Evolutionary conservation across 2,113 vertebrate genomes (phyloP).

Genomic region (Ranitomeya variabilis): DNA sequence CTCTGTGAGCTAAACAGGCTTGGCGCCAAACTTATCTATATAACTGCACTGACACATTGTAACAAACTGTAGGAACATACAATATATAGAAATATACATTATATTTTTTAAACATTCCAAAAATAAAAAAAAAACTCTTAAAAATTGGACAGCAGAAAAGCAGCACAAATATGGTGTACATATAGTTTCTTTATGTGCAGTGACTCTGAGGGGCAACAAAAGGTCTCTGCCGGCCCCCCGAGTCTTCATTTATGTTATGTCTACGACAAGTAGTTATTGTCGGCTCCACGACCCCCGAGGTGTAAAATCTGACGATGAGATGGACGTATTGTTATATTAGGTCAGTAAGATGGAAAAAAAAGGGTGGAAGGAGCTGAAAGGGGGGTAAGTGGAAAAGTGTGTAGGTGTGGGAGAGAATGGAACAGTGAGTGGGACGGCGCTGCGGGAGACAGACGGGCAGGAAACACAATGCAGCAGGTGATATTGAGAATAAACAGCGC

Average conservation of each 20-base stretch:
- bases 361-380: not conserved
- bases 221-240: not conserved
- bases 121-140: too few relatives aligned
- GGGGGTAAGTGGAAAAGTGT: conserved; percentile 34
- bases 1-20: too few relatives aligned
- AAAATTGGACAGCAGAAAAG: too few relatives aligned
- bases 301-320: not conserved
- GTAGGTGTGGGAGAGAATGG: conserved; percentile 48
- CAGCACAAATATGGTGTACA: too few relatives aligned
- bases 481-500: conserved; percentile 33
- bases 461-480: conserved; percentile 47
- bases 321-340: not conserved
- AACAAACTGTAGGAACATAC: too few relatives aligned
- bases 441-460: conserved; percentile 49
- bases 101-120: too few relatives aligned
- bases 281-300: not conserved
- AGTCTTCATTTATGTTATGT: not conserved
- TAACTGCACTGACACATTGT: too few relatives aligned
- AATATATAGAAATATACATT: too few relatives aligned
- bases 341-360: conserved; percentile 6
- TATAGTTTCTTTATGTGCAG: too few relatives aligned
- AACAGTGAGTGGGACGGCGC: conserved; percentile 48
- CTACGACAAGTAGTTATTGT: not conserved
- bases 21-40: too few relatives aligned
- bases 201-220: not conserved